Percentiles rank a stretch among this genome's conserved stretches.
These are phyloP conservation scores for Bombycilla garrulus DNA, from an alignment of 2,113 vertebrate genomes.

Conservation along the genomic window DNA sequence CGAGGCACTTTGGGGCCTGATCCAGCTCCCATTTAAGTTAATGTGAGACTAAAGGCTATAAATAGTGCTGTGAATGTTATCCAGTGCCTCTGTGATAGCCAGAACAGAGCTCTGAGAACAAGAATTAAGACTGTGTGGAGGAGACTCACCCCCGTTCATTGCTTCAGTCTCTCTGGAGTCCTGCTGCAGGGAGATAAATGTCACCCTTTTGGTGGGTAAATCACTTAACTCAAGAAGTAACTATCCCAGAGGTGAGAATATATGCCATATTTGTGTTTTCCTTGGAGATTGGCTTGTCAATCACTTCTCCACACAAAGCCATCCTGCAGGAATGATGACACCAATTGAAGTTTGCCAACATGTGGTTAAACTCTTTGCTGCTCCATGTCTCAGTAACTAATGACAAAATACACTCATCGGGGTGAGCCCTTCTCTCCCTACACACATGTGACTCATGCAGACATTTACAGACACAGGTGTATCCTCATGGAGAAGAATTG, in stretches of 20 bases:
- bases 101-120: neutral
- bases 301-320: neutral
- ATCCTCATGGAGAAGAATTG: neutral
- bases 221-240: neutral
- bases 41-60: slow-evolving; percentile 48
- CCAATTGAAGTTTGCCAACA: neutral
- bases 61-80: slow-evolving; percentile 50
- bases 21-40: slow-evolving; percentile 58
- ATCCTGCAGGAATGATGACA: neutral
- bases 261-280: neutral
- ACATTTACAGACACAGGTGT: neutral
- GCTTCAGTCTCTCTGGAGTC: neutral
- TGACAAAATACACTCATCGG: neutral
- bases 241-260: neutral
- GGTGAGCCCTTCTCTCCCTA: neutral
- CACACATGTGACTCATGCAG: neutral
- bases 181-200: neutral
- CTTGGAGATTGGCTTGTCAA: neutral
- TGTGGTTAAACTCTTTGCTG: neutral
- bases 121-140: neutral
- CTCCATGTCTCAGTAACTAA: neutral
- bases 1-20: slow-evolving; percentile 65
- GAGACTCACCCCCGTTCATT: neutral
- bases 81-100: slow-evolving; percentile 39
- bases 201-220: neutral